Evolutionary conservation across 1,140 invertebrate genomes (phyloP), one percentile per base, ranked within the genome.

Genomic region (Nebria ingens): DNA sequence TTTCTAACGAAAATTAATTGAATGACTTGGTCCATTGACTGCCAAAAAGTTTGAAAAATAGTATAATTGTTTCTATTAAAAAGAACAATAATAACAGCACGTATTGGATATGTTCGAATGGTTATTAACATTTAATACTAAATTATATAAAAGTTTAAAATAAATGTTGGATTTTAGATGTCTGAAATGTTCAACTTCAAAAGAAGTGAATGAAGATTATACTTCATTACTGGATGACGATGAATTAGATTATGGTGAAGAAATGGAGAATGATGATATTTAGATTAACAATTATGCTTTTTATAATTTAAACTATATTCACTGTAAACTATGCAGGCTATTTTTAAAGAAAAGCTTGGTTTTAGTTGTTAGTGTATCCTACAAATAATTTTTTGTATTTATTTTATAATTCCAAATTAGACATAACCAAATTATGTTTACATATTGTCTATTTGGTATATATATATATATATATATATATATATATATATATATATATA

Each of bases 181-280:
- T 49, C 42, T 38, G 22, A 17, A 58, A 2, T 58, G 57, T 25
- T 56, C 55, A 6, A 50, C 53, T 17, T 17, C 42, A 52, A 58
- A 56, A 15, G 57, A 58, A 38, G 49, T 25, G 23, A 52, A 19
- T 15, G 51, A 54, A 12, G 25, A 55, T 13, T 53, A 56, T 21
- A 3, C 22, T 25, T 50, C 55, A 34, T 25, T 49, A 19, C 19
- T 34, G 12, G 54, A 55, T 19, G 54, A 55, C 19, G 54, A 56
- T 22, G 54, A 58, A 21, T 20, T 55, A 21, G 57, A 58, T 2
- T 58, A 55, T 21, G 49, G 53, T 22, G 38, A n/a, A 4, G 57
- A 58, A 21, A 38, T 29, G 11, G 25, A 54, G 13, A 42, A 57
- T 13, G 54, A 45, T 21, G 40, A 45, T 11, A 45, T 11, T 9